Base-by-base conservation (phyloP, 1,140 invertebrate genomes). In the Paramacrobiotus metropolitanus region DNA sequence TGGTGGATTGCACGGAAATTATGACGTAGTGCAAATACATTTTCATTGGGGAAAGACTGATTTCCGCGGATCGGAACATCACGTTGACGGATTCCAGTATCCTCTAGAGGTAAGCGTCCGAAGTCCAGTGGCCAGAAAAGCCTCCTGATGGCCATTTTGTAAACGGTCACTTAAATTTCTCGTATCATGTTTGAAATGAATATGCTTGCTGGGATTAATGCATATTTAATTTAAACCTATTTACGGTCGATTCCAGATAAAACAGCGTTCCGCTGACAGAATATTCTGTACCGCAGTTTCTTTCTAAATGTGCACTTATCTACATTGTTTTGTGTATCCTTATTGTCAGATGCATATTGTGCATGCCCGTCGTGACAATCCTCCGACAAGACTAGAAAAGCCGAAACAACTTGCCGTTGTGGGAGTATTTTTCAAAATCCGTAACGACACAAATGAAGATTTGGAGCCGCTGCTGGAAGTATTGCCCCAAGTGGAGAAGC, bases 11-110 rank as follows among this genome's bases (percentile, higher is more conserved):
- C 76, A 77, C 0, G 77, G 76, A 2, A 78, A 76, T 63, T 92
- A 88, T 68, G 72, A 80, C 31, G 86, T 92, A 65, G 78, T 79
- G 28, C 87, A 91, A 68, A 72, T 86, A 44, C 86, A 89, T 72
- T 82, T 88, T 62, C 86, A 89, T 69, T 89, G 86, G 84, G 88
- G 88, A 0, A 77, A 80, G 45, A 82, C 86, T 62, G 82, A 88
- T 66, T 76, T 77, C 0, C 71, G 81, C 59, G 90, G 90, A 30
- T 89, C 86, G 1, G 91, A 95, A 73, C 88, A 91, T 74, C 78
- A 78, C 24, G 83, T 94, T 24, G 84, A 88, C 66, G 79, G 80
- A 28, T 69, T 70, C 61, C 73, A 73, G 68, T 81, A 68, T 62
- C 73, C 72, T 1, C 59, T 68, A 21, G 70, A 71, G 63, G 69